phyloP scores from a whole-genome alignment of 2,888 invertebrate genomes.

The Amiota communis region DNA sequence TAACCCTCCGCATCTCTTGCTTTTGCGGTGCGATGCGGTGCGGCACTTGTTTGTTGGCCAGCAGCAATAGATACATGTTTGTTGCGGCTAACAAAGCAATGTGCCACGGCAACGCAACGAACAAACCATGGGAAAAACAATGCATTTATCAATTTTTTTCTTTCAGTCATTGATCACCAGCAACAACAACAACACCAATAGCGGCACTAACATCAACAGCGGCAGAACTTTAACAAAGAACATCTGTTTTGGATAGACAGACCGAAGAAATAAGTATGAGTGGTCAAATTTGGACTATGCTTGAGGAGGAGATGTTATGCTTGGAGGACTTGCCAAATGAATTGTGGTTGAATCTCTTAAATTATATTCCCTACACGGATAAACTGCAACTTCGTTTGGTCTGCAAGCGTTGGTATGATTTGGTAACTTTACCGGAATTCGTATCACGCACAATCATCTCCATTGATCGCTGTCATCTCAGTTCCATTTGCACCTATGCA shows the following conservation, averaged over 20 bases:
- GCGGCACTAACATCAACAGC: not conserved
- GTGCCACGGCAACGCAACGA: not conserved
- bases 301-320: not conserved
- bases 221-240: not conserved
- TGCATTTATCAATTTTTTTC: not conserved
- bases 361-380: conserved; percentile 59
- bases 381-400: conserved; percentile 60
- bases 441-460: conserved; percentile 48
- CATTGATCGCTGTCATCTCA: conserved; percentile 52
- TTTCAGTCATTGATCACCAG: not conserved
- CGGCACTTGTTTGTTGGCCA: not conserved
- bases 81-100: not conserved
- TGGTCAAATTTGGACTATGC: not conserved
- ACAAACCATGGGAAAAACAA: no score
- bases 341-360: conserved; percentile 61
- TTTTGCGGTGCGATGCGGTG: no score
- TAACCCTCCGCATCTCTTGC: no score
- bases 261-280: no score
- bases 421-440: conserved; percentile 55
- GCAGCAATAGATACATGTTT: not conserved
- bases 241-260: no score
- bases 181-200: not conserved
- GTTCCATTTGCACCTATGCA: conserved; percentile 42
- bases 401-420: conserved; percentile 57
- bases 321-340: conserved; percentile 61